Conservation (phyloP, 2,888 invertebrate genomes). For the Xestia c-nigrum region DNA sequence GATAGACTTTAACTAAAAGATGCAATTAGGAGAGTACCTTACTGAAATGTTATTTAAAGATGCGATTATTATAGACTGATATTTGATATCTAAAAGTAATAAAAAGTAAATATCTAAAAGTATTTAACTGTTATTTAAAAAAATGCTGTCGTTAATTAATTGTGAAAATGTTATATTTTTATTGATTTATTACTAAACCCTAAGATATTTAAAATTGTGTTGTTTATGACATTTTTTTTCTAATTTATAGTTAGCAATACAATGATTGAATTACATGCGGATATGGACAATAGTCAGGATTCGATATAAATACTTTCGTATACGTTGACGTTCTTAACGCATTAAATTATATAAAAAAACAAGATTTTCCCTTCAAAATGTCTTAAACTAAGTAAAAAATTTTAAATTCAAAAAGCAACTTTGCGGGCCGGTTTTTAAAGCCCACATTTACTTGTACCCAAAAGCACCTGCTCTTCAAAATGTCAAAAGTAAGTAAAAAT, state of each 20-base stretch:
- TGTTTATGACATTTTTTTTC: background rate
- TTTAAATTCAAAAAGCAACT: too few relatives aligned
- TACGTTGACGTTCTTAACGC: background rate
- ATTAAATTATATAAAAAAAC: too few relatives aligned
- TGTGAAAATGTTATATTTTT: background rate
- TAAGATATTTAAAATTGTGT: background rate
- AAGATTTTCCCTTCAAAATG: background rate
- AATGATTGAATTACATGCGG: conserved; percentile 33
- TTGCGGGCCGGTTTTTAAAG: too few relatives aligned
- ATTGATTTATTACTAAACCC: background rate
- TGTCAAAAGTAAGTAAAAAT: too few relatives aligned
- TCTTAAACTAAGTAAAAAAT: too few relatives aligned
- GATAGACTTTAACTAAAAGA: background rate
- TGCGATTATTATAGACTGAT: background rate
- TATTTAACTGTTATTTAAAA: background rate
- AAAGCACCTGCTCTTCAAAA: background rate
- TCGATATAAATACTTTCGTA: background rate
- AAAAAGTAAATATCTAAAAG: too few relatives aligned
- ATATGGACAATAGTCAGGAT: conserved; percentile 36
- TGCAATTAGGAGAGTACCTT: background rate
- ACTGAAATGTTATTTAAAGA: conserved; percentile 6
- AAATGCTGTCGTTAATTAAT: background rate
- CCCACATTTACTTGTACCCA: too few relatives aligned
- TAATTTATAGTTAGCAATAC: conserved; percentile 21
- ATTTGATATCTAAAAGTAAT: background rate